Evolutionary conservation across 2,888 invertebrate genomes (phyloP), one percentile per base, ranked within the genome.

Genomic region (Drosophila koepferae): DNA sequence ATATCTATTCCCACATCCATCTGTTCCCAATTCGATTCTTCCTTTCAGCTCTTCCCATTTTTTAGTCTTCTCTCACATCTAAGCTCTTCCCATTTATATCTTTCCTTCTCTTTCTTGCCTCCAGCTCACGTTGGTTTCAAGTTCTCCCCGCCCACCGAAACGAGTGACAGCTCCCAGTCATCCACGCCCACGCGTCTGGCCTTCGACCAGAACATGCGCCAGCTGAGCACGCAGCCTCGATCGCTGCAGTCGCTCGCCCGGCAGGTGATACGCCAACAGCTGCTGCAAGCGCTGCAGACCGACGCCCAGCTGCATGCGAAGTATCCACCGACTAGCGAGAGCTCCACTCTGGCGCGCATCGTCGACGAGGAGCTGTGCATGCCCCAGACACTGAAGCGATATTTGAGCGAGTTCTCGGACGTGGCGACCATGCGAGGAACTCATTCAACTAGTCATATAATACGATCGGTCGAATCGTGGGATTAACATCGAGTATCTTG

Each of bases 51-150:
- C 10, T 12, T 10, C 12, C 20, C 44, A 10, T 2, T 44, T 10
- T 9, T 3, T 3, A 5, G 10, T 6, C 31, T 10, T 10, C 6
- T 10, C n/a, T 34, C 10, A 34, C 3, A 36, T 53, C 3, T 3
- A 10, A 34, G 20, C 9, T 23, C n/a, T 31, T 53, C 31, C 20
- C 34, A 49, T 18, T 49, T 6, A 2, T 41, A 2, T n/a, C 20
- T 16, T 38, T 3, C n/a, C 7, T 10, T 12, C 23, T 8, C 23
- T 18, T 44, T 43, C 69, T 12, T 18, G 41, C 55, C 40, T 43
- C 49, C 72, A 93, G 93, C 90, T 10, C 86, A 92, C 55, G 89
- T 90, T 43, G 93, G 93, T 10, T 89, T 91, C 34, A 88, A 80
- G 58, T 84, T 90, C 68, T 89, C 91, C 0, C 72, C 48, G 40